Conservation (phyloP, 2,888 invertebrate species). For the Leucozona laternaria region DNA sequence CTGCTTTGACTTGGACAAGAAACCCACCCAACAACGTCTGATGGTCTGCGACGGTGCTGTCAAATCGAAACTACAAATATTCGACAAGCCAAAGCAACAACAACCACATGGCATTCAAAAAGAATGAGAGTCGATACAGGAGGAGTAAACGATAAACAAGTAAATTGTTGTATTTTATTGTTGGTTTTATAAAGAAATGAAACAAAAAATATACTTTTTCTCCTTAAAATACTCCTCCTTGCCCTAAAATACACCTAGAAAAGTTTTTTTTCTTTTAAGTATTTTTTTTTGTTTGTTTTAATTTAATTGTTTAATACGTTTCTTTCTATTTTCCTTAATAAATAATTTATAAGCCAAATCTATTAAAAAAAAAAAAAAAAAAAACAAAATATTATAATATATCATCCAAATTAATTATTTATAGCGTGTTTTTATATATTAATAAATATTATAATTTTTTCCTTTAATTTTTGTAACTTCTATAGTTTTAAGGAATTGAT, state of each 20-base stretch:
- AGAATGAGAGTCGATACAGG: constrained; percentile 57
- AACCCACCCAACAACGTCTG: constrained; percentile 86
- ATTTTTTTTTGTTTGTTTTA: constrained; percentile 26
- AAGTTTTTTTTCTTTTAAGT: constrained; percentile 19
- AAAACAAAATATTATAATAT: constrained; percentile 2
- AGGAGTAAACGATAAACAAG: constrained; percentile 46
- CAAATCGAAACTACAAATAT: constrained; percentile 92
- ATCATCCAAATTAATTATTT: constrained; percentile 33
- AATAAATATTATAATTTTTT: constrained; percentile 13
- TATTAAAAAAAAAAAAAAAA: constrained; percentile 52
- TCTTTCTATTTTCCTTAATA: constrained; percentile 48
- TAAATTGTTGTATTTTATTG: constrained; percentile 35
- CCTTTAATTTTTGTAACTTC: constrained; percentile 27
- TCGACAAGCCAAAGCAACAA: constrained; percentile 88
- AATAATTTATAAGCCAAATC: constrained; percentile 66
- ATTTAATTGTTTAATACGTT: constrained; percentile 31
- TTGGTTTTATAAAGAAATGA: constrained; percentile 16
- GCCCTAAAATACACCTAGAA: constrained; percentile 13
- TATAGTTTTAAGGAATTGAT: constrained; percentile 27
- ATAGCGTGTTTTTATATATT: constrained; percentile 39
- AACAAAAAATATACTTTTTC: constrained; percentile 8
- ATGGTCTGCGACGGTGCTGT: constrained; percentile 94
- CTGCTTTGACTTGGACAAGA: constrained; percentile 83
- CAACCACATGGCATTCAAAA: constrained; percentile 78
- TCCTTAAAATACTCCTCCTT: constrained; percentile 15